These are phyloP conservation scores for Sitta carolinensis DNA, from an alignment of 2,797 vertebrate genomes.

Conservation along the genomic window DNA sequence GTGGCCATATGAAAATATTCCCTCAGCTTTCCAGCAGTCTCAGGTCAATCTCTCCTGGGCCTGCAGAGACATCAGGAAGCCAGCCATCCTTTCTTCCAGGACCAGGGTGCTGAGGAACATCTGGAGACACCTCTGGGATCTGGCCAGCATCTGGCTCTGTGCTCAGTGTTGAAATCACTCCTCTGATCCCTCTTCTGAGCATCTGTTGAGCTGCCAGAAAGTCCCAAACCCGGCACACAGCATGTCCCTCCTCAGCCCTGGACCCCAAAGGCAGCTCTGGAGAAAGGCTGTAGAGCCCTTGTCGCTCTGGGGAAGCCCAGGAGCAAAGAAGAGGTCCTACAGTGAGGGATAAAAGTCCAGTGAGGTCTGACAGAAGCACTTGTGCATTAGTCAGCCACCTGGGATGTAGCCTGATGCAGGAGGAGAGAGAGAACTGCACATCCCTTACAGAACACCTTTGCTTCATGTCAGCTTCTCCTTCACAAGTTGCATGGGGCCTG, in stretches of 20 bases:
- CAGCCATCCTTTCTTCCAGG: rapidly evolving
- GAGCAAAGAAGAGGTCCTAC: not conserved
- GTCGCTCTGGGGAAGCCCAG: not conserved
- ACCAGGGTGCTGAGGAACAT: not conserved
- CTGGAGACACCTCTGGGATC: not conserved
- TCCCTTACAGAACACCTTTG: not conserved
- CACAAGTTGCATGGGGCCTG: not conserved
- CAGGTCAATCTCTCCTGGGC: not conserved
- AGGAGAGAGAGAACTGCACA: not conserved
- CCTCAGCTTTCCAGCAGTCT: not conserved
- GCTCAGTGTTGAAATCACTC: not conserved
- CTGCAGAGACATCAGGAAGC: not conserved
- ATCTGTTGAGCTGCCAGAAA: not conserved
- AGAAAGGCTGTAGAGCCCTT: not conserved
- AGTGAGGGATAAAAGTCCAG: not conserved
- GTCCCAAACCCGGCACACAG: not conserved
- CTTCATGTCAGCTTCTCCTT: not conserved
- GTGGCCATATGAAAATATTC: not conserved
- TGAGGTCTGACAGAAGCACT: not conserved
- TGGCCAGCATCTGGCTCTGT: not conserved
- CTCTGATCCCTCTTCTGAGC: not conserved
- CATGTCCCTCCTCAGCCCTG: not conserved
- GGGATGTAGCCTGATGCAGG: not conserved
- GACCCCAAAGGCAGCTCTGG: not conserved
- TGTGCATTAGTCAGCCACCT: not conserved